Evolutionary conservation across 2,113 vertebrate genomes (phyloP).

Genomic region (Uria aalge): DNA sequence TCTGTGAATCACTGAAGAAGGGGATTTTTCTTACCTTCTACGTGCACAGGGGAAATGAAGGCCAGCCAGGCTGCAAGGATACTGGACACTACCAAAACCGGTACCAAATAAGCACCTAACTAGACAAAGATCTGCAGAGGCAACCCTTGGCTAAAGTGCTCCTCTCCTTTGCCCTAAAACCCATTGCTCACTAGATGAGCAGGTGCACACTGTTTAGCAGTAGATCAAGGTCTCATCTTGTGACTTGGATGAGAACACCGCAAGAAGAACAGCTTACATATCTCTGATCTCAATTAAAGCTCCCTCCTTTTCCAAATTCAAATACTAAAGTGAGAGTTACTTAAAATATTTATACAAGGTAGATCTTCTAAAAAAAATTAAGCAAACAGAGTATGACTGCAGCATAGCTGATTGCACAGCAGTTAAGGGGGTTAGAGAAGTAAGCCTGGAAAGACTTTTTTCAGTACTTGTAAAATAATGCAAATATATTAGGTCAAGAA

Average conservation of each 20-base stretch:
- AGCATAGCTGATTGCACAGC: background rate
- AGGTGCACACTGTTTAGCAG: background rate
- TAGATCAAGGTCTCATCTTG: background rate
- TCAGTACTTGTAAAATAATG: background rate
- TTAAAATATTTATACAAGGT: background rate
- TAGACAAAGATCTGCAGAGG: background rate
- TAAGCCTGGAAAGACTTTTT: background rate
- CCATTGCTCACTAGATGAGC: background rate
- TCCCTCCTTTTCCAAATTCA: background rate
- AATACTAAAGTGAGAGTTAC: background rate
- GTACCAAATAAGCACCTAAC: background rate
- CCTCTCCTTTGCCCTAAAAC: background rate
- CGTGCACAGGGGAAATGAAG: background rate
- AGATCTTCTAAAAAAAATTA: background rate
- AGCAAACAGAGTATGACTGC: background rate
- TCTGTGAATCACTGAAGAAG: background rate
- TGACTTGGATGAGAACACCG: background rate
- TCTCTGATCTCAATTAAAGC: background rate
- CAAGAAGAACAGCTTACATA: background rate
- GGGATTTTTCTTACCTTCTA: background rate
- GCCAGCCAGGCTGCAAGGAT: background rate
- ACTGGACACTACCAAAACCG: background rate
- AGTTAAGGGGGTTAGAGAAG: background rate
- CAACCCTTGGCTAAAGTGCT: background rate
- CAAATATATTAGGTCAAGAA: background rate